These are phyloP conservation scores for Pocillopora damicornis DNA, from an alignment of 64 coral and sea anemone species.

Conservation along the genomic window DNA sequence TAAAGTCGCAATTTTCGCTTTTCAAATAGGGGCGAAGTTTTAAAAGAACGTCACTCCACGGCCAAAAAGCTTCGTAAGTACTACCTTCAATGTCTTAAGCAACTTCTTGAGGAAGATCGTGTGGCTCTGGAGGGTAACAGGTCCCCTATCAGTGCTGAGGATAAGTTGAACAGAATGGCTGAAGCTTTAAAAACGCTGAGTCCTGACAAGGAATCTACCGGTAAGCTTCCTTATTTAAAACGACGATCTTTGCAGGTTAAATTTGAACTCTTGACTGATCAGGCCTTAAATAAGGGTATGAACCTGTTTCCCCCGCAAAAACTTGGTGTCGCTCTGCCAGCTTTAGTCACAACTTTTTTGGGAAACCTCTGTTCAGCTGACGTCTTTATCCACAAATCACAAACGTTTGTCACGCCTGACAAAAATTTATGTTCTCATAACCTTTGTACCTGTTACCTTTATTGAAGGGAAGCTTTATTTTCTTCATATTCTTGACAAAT, in stretches of 20 bases:
- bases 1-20: not conserved
- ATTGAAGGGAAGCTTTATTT: not conserved
- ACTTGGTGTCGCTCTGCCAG: no score
- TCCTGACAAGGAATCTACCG: constrained; percentile 14
- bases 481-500: not conserved
- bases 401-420: no score
- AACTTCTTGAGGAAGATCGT: constrained; percentile 86
- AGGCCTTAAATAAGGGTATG: no score
- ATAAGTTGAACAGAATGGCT: constrained; percentile 80
- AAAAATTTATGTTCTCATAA: no score
- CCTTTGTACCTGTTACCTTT: no score
- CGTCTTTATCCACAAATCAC: no score
- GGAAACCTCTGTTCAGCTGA: no score
- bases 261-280: no score
- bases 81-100: constrained; percentile 92
- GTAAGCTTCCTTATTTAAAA: constrained; percentile 3
- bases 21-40: constrained; percentile 61
- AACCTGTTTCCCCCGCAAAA: no score
- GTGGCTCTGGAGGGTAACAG: constrained; percentile 44
- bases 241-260: no score
- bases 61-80: constrained; percentile 95
- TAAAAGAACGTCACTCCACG: constrained; percentile 88
- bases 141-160: constrained; percentile 38
- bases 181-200: constrained; percentile 61
- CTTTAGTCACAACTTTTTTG: no score